phyloP scores from a whole-genome alignment of 2,888 invertebrate species.

The Dascillus cervinus region DNA sequence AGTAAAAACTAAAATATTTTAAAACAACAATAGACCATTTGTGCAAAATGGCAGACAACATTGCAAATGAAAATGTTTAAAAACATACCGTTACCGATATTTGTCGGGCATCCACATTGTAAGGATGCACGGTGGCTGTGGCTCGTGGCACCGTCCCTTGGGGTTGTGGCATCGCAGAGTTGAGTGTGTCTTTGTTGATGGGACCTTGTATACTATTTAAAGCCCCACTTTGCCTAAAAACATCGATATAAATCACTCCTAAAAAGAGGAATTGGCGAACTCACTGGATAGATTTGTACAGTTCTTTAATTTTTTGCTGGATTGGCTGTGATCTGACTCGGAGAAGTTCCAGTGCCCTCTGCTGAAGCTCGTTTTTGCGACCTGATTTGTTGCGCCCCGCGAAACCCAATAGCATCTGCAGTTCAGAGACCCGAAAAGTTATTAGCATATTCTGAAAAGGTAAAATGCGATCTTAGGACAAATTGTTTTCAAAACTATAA shows the following conservation, averaged over 20 bases:
- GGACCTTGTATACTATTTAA: no score
- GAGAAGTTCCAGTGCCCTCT: slow-evolving; percentile 64
- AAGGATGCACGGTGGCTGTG: slow-evolving; percentile 37
- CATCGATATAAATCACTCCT: slow-evolving; percentile 1
- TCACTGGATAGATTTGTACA: slow-evolving; percentile 61
- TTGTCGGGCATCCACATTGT: slow-evolving; percentile 34
- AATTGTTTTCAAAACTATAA: background rate
- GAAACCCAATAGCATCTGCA: slow-evolving; percentile 73
- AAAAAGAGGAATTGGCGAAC: no score
- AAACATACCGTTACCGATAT: slow-evolving; percentile 35
- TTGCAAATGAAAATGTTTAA: no score
- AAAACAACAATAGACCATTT: no score
- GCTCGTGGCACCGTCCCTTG: slow-evolving; percentile 34
- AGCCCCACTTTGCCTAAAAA: slow-evolving; percentile 36
- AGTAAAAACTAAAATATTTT: no score
- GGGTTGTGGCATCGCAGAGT: slow-evolving; percentile 35
- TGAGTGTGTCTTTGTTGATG: no score
- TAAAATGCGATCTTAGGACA: background rate
- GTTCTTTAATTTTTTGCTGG: slow-evolving; percentile 57
- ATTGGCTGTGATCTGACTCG: slow-evolving; percentile 56
- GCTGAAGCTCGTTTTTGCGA: slow-evolving; percentile 70
- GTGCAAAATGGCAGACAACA: no score
- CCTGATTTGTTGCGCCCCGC: slow-evolving; percentile 74
- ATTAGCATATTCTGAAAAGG: slow-evolving; percentile 45
- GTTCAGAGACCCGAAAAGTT: slow-evolving; percentile 75